These are phyloP conservation scores for Meloe dianella DNA, from an alignment of 2,888 invertebrate species.

Conservation along the genomic window DNA sequence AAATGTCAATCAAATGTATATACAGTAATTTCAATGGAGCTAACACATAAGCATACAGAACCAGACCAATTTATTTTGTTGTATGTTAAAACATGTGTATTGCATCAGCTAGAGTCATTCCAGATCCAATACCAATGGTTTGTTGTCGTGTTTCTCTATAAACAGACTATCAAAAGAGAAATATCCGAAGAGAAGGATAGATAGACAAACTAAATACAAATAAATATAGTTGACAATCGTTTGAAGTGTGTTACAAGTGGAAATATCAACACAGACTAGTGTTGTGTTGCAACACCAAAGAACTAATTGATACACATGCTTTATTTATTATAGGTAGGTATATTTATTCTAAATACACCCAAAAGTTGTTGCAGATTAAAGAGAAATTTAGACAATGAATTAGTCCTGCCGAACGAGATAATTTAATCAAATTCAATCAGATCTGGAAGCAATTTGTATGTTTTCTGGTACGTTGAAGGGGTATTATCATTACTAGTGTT, in stretches of 20 bases:
- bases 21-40: background rate
- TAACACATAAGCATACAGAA: background rate
- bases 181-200: background rate
- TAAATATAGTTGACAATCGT: background rate
- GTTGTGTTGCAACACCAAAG: background rate
- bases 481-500: background rate
- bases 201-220: background rate
- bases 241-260: background rate
- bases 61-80: background rate
- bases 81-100: background rate
- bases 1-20: background rate
- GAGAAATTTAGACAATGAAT: background rate
- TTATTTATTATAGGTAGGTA: background rate
- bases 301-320: background rate
- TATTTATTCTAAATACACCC: too few relatives aligned
- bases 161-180: background rate
- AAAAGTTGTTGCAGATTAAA: background rate
- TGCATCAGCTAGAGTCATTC: background rate
- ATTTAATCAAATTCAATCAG: background rate
- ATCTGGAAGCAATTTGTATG: slow-evolving; percentile 17
- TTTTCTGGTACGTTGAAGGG: slow-evolving; percentile 22
- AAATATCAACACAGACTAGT: background rate
- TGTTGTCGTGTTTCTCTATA: background rate
- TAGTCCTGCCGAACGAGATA: background rate
- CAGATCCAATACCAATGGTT: background rate